Conservation (phyloP, 64 coral and sea anemone genomes). For the Montipora capricornis region DNA sequence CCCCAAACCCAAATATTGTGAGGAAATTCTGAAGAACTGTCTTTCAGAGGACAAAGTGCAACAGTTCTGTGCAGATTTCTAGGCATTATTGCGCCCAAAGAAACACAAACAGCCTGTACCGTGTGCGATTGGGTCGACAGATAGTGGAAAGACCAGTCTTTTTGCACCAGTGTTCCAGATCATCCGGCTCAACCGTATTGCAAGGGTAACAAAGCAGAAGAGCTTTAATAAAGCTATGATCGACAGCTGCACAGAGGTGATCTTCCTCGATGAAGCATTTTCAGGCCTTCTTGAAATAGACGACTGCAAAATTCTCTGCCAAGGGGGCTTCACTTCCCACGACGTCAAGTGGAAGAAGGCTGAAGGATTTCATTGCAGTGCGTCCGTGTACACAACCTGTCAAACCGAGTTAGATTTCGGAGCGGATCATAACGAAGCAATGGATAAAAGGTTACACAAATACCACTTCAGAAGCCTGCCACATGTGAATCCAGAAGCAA, state of each 20-base stretch:
- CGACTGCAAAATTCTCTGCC: slow-evolving; percentile 5
- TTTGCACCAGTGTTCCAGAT: neutral
- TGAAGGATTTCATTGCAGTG: too few species aligned
- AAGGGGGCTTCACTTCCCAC: slow-evolving; percentile 8
- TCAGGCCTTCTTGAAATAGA: neutral
- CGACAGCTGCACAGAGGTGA: neutral
- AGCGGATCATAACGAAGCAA: neutral
- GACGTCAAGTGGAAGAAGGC: slow-evolving; percentile 40
- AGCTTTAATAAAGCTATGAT: neutral
- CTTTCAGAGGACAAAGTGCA: neutral
- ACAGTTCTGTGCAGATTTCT: neutral
- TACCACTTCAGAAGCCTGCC: slow-evolving; percentile 12
- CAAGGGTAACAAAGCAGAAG: slow-evolving; percentile 16
- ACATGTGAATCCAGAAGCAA: neutral
- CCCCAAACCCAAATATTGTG: neutral
- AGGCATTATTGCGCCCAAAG: neutral
- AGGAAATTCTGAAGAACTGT: neutral
- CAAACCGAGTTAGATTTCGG: slow-evolving; percentile 39
- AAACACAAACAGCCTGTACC: neutral
- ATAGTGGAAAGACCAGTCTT: slow-evolving; percentile 3
- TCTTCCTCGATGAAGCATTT: neutral
- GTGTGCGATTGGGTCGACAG: neutral
- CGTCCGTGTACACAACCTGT: slow-evolving; percentile 3
- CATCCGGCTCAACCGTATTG: neutral
- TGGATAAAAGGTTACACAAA: slow-evolving; percentile 6